phyloP scores from a whole-genome alignment of 1,140 invertebrate genomes.

The Drosophila nebulosa region DNA sequence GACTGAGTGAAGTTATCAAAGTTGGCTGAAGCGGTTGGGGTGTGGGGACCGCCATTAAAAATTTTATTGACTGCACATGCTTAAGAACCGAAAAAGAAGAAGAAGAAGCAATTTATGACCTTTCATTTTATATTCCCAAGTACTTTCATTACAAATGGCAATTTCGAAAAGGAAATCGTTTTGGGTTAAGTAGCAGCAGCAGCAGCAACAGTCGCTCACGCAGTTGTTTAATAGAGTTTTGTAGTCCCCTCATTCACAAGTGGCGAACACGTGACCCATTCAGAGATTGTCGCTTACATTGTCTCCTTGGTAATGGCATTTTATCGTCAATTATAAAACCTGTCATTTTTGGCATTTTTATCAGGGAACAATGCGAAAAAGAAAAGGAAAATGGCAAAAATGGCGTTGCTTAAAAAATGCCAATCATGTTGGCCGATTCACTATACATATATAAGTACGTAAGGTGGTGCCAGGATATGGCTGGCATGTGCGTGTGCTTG shows the following conservation, averaged over 20 bases:
- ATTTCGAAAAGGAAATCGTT: slow-evolving; percentile 14
- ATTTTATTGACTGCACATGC: slow-evolving; percentile 61
- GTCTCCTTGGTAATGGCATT: slow-evolving; percentile 68
- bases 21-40: no score
- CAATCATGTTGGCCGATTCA: not conserved
- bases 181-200: slow-evolving; percentile 31
- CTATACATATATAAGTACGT: not conserved
- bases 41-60: slow-evolving; percentile 30
- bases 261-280: slow-evolving; percentile 52
- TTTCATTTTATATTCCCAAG: slow-evolving; percentile 12
- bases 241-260: not conserved
- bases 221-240: slow-evolving; percentile 31
- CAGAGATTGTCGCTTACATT: slow-evolving; percentile 17
- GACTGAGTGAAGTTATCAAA: slow-evolving; percentile 16
- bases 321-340: slow-evolving; percentile 75
- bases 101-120: slow-evolving; percentile 40
- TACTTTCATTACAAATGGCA: slow-evolving; percentile 6
- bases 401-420: not conserved
- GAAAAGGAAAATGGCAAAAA: not conserved
- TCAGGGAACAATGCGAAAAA: slow-evolving; percentile 13
- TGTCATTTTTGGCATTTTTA: slow-evolving; percentile 68
- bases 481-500: not conserved
- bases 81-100: slow-evolving; percentile 27
- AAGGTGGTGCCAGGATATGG: not conserved
- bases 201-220: slow-evolving; percentile 31